phyloP scores from a whole-genome alignment of 2,888 invertebrate species.

The Erebia epiphron region DNA sequence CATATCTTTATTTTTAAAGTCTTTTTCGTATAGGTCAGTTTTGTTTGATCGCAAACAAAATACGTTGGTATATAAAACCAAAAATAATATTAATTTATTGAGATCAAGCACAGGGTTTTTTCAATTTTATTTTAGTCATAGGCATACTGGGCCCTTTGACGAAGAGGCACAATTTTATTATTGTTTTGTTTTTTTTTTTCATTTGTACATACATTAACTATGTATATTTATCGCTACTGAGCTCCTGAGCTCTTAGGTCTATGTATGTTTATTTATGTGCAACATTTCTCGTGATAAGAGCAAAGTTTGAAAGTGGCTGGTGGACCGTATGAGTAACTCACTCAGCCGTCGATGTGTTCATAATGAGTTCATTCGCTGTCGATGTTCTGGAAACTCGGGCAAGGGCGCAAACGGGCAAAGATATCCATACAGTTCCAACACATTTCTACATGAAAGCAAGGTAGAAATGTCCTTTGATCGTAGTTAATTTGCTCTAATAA shows the following conservation, averaged over 20 bases:
- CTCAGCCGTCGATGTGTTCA: constrained; percentile 62
- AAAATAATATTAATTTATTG: too few relatives aligned
- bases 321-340: constrained; percentile 64
- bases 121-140: too few relatives aligned
- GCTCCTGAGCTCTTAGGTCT: constrained; percentile 7
- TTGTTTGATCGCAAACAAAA: too few relatives aligned
- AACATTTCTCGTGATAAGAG: constrained; percentile 46
- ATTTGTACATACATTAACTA: background rate
- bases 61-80: too few relatives aligned
- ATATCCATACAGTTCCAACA: background rate
- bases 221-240: background rate
- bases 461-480: constrained; percentile 13
- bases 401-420: constrained; percentile 52
- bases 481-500: background rate
- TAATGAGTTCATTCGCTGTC: constrained; percentile 64
- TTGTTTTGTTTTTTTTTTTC: background rate
- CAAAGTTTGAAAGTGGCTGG: constrained; percentile 70
- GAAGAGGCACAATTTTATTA: too few relatives aligned
- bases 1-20: too few relatives aligned
- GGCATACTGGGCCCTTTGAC: too few relatives aligned
- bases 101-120: too few relatives aligned
- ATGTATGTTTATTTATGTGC: constrained; percentile 37
- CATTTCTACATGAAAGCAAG: background rate
- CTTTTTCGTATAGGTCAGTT: too few relatives aligned
- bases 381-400: constrained; percentile 75